A percentile compares a stretch with the other conserved stretches of the same genome.
These are phyloP conservation scores for Phlogophora meticulosa DNA, from an alignment of 2,888 invertebrate species.

Conservation along the genomic window DNA sequence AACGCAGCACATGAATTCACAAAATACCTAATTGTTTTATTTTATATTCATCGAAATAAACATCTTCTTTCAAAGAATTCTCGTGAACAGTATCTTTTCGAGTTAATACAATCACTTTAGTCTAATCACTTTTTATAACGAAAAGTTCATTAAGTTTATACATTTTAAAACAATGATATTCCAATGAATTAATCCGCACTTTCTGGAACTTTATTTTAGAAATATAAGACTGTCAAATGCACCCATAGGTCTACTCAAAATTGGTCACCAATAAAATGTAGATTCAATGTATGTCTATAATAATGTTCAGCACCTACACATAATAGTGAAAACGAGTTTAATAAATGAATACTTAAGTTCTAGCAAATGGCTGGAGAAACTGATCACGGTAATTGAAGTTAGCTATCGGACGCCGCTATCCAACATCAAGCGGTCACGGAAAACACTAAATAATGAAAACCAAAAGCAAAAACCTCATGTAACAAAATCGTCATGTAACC, in stretches of 20 bases:
- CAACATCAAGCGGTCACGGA: slow-evolving; percentile 25
- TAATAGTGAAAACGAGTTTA: not conserved
- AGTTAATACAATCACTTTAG: no score
- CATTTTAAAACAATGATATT: not conserved
- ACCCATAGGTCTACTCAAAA: not conserved
- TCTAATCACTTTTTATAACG: not conserved
- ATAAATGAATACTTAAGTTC: slow-evolving; percentile 17
- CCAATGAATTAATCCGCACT: not conserved
- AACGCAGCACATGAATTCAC: no score
- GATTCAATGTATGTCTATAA: not conserved
- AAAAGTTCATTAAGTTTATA: not conserved
- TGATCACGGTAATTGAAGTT: slow-evolving; percentile 31
- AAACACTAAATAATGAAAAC: slow-evolving; percentile 23
- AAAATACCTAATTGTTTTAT: no score
- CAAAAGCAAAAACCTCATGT: slow-evolving; percentile 20
- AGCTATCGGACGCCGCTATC: slow-evolving; percentile 25
- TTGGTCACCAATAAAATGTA: not conserved
- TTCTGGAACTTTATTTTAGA: not conserved
- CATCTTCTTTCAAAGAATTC: no score
- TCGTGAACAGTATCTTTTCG: no score
- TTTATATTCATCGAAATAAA: no score
- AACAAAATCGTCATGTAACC: slow-evolving; percentile 50
- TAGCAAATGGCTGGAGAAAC: slow-evolving; percentile 53
- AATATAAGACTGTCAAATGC: not conserved
- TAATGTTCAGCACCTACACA: no score